Evolutionary conservation across 2,113 vertebrate species (phyloP).

Genomic region (Dipodomys stephensi): DNA sequence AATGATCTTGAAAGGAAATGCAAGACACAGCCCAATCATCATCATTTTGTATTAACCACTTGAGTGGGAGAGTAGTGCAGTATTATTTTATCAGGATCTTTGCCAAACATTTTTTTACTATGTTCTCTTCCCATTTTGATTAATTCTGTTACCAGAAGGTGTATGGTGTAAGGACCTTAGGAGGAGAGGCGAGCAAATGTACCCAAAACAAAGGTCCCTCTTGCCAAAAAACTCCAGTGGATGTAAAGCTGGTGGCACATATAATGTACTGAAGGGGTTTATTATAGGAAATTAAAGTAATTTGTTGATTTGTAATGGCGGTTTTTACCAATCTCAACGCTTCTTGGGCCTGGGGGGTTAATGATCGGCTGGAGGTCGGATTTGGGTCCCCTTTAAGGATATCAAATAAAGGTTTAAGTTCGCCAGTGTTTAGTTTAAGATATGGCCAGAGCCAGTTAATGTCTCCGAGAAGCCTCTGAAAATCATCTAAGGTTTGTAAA

Average conservation of each 20-base stretch:
- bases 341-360: rapidly evolving
- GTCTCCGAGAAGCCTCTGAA: not conserved
- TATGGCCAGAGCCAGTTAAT: not conserved
- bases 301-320: not conserved
- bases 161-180: not conserved
- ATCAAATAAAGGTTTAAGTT: not conserved
- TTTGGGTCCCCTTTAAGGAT: not conserved
- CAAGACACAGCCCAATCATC: not conserved
- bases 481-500: not conserved
- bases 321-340: not conserved
- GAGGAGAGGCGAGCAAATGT: not conserved
- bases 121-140: not conserved
- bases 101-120: not conserved
- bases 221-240: not conserved
- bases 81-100: not conserved
- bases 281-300: not conserved
- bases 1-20: not conserved
- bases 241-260: not conserved
- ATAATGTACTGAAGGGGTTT: not conserved
- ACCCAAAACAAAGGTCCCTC: not conserved
- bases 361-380: rapidly evolving
- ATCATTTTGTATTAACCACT: not conserved
- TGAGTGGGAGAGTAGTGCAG: not conserved
- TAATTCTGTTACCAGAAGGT: not conserved
- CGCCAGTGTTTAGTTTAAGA: not conserved